Conservation (phyloP, 2,888 invertebrate species). For the Heteropelma amictum region DNA sequence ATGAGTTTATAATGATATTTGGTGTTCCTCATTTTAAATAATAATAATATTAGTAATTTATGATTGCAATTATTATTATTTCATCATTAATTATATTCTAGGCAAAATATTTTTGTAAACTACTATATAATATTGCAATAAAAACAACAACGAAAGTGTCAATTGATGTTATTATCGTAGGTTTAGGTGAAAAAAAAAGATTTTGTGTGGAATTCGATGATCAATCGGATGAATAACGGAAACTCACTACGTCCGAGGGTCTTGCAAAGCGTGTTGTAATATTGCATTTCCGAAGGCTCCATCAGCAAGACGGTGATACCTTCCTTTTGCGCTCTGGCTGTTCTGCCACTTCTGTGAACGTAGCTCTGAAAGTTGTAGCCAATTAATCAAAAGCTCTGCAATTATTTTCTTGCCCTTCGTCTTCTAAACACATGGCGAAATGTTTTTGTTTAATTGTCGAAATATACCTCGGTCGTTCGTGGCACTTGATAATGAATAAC, state of each 20-base stretch:
- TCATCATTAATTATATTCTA: no score
- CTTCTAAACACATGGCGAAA: not conserved
- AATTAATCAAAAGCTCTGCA: no score
- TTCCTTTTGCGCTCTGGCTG: constrained; percentile 92
- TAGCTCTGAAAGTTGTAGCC: constrained; percentile 88
- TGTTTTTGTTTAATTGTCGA: not conserved
- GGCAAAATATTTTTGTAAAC: no score
- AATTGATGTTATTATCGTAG: not conserved
- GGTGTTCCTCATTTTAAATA: no score
- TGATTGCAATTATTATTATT: no score
- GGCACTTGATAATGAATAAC: constrained; percentile 99
- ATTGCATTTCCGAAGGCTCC: constrained; percentile 90
- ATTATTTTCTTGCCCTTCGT: not conserved
- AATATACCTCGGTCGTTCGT: constrained; percentile 88
- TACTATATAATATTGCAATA: no score
- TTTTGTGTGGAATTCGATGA: not conserved
- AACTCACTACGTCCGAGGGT: constrained; percentile 90
- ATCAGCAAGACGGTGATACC: constrained; percentile 95
- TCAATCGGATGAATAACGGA: not conserved
- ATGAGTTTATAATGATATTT: no score
- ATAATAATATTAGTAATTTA: no score
- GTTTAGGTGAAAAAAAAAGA: not conserved
- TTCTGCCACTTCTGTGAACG: constrained; percentile 97
- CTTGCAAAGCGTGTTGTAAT: constrained; percentile 89
- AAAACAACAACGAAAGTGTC: not conserved